Evolutionary conservation across 2,888 invertebrate genomes (phyloP).

Genomic region (Patella ulyssiponensis): DNA sequence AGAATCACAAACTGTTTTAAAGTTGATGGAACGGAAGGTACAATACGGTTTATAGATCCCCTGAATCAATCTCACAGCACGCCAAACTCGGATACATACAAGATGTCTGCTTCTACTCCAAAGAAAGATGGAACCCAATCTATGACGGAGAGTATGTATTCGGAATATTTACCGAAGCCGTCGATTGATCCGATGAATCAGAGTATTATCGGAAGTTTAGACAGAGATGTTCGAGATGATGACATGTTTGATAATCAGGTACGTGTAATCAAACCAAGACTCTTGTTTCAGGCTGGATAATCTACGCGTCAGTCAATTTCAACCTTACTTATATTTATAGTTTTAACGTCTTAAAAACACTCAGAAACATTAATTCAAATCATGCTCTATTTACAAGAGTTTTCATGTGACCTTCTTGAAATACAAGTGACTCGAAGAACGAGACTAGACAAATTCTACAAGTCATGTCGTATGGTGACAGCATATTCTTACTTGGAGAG

Average conservation of each 20-base stretch:
- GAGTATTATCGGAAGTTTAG: slow-evolving; percentile 68
- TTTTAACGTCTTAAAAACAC: too few relatives aligned
- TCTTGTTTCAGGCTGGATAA: too few relatives aligned
- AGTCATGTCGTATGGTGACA: too few relatives aligned
- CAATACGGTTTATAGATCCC: slow-evolving; percentile 41
- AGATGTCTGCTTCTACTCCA: not conserved
- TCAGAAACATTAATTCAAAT: too few relatives aligned
- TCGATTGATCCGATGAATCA: slow-evolving; percentile 62
- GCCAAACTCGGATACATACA: slow-evolving; percentile 3
- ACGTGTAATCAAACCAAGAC: too few relatives aligned
- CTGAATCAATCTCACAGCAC: slow-evolving; percentile 20
- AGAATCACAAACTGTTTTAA: slow-evolving; percentile 84
- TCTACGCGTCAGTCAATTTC: too few relatives aligned
- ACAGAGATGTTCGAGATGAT: slow-evolving; percentile 54
- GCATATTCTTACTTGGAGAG: too few relatives aligned
- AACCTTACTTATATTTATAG: too few relatives aligned
- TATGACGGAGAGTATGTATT: slow-evolving; percentile 56
- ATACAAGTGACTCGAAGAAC: too few relatives aligned
- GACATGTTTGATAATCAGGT: slow-evolving; percentile 20
- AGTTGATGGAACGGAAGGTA: slow-evolving; percentile 65
- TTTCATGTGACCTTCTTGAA: too few relatives aligned
- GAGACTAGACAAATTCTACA: too few relatives aligned
- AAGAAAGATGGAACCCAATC: slow-evolving; percentile 27
- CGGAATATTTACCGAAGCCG: slow-evolving; percentile 42
- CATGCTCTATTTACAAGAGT: too few relatives aligned